Evolutionary conservation across 1,140 invertebrate genomes (phyloP), one percentile per base, ranked within the genome.

Genomic region (Leptopilina clavipes): DNA sequence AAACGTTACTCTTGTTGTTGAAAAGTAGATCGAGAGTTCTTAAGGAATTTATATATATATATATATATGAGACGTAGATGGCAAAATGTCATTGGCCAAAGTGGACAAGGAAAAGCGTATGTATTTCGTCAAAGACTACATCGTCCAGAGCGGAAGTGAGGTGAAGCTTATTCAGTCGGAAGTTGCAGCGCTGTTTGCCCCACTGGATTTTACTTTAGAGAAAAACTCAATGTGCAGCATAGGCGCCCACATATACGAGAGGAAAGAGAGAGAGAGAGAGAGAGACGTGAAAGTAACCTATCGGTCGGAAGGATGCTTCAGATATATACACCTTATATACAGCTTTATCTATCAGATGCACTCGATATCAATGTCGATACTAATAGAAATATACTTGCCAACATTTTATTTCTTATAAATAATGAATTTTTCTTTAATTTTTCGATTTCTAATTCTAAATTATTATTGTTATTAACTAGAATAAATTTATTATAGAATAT

Each of bases 161-260:
- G 82, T 83, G 85, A 87, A 87, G 86, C 86, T 87, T 87, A 87
- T 87, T 87, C 86, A 85, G 84, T 87, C 83, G 86, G 86, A 87
- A 87, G 86, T 86, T 86, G 84, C 83, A 87, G 83, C 77, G 82
- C 75, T 86, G 81, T 82, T 87, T 86, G 81, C 79, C 74, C 59
- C 59, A 78, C 79, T 85, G 82, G 85, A 81, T 83, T 81, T 83
- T 82, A 82, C 59, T 65, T 65, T 65, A 10, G 79, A 80, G 83
- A 76, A 73, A 74, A 76, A 71, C 73, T 71, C 76, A 65, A 74
- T 75, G 72, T 79, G 72, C 76, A 81, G 73, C 43, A 77, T 79
- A 80, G 79, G 72, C 72, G 76, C 77, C 37, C 75, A 75, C 79
- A 72, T 31, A 54, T 19, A 72, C 65, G 25, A 74, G 56, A 71